Evolutionary conservation across 1,140 invertebrate species (phyloP), one percentile per base, ranked within the genome.

Genomic region (Polypedilum pembai): DNA sequence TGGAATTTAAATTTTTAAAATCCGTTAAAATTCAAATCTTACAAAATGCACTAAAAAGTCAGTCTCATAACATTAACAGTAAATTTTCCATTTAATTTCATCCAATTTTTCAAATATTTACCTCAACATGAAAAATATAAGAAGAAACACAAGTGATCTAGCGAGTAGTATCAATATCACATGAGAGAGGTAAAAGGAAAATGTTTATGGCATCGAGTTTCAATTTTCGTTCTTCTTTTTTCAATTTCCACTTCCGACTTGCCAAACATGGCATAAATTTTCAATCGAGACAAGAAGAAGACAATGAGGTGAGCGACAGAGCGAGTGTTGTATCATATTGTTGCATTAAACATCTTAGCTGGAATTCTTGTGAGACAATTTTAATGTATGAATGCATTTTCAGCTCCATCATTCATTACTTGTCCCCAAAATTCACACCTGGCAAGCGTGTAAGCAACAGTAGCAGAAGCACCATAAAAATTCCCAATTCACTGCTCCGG

Each of bases 141-240:
- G n/a, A n/a, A 56, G 12, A 56, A 15, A 56, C 1, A 56, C 12
- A 56, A 56, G 15, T 12, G 45, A 56, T 56, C 45, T 56, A 56
- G 45, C 45, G 15, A 56, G 45, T 56, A 56, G 12, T 12, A 56
- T 56, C 45, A 56, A n/a, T 56, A 15, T 56, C 45, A 12, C 4
- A 33, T 5, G 24, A 33, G 24, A 33, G 24, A 33, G 24, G 24
- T 33, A 33, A 33, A 3, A 33, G 24, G 24, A 56, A 45, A n/a
- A 69, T 69, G 65, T 69, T 69, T 69, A 69, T 69, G 12, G 65
- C 65, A 69, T 69, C 65, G 18, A 20, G 17, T 69, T 69, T 69
- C 65, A 69, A 69, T 69, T 69, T 69, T 69, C 20, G n/a, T 20
- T 21, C 20, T 69, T 69, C 18, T 66, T 69, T 69, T 69, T 69